Percentiles rank a stretch among this genome's conserved stretches.
These are phyloP conservation scores for Microctenopoma lineatum DNA, from an alignment of 2,797 vertebrate species.

Conservation along the genomic window DNA sequence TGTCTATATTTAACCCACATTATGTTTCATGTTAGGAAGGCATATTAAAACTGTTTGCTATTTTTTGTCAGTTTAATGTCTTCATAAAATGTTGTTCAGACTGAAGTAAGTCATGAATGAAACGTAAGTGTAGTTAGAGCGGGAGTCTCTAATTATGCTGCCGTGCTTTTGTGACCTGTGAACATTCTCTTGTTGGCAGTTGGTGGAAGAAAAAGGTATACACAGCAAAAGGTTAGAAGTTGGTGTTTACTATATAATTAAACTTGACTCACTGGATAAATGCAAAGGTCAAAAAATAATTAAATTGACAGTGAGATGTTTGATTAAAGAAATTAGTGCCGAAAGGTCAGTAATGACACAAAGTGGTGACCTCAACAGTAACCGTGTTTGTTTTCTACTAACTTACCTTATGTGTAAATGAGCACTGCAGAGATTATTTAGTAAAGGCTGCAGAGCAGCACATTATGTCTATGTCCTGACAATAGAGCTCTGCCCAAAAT, in stretches of 20 bases:
- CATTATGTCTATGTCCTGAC: not conserved
- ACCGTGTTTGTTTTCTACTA: constrained; percentile 4
- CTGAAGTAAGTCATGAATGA: not conserved
- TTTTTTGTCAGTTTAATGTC: not conserved
- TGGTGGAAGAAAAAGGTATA: not conserved
- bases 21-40: not conserved
- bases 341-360: constrained; percentile 2
- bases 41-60: not conserved
- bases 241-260: not conserved
- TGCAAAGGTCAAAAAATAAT: not conserved
- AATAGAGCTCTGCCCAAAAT: too few relatives aligned
- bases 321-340: not conserved
- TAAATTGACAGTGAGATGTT: not conserved
- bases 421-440: not conserved
- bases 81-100: not conserved
- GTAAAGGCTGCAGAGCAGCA: not conserved
- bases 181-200: not conserved
- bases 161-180: not conserved
- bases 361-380: not conserved
- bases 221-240: not conserved
- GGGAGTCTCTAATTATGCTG: not conserved
- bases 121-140: not conserved
- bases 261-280: not conserved
- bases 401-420: not conserved
- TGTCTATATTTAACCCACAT: not conserved